Conservation (phyloP, 92 coral and sea anemone genomes). For the Zoanthus gigantus region DNA sequence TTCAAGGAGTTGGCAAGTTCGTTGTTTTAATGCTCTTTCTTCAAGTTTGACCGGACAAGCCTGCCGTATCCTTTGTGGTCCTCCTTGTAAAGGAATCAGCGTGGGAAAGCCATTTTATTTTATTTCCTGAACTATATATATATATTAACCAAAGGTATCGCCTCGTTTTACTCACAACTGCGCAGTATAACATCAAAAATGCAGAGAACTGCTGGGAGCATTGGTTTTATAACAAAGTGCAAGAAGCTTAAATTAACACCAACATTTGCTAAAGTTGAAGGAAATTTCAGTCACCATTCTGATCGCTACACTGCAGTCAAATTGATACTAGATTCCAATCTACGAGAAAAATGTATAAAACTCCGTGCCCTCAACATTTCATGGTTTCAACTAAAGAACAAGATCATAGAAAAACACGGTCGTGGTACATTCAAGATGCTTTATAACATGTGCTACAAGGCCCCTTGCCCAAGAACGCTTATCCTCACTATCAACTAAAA, state of each 20-base stretch:
- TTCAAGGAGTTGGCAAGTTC: no score
- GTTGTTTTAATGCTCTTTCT: no score
- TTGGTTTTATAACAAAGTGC: not conserved
- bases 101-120: no score
- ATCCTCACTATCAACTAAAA: not conserved
- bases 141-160: no score
- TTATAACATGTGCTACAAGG: not conserved
- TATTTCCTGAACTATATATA: no score
- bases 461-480: not conserved
- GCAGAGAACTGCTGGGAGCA: not conserved
- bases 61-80: no score
- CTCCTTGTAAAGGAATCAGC: no score
- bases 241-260: slow-evolving; percentile 7
- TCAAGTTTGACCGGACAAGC: no score
- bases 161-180: no score
- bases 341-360: not conserved
- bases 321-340: slow-evolving; percentile 19
- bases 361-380: no score
- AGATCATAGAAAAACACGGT: not conserved
- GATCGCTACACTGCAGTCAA: slow-evolving; percentile 36
- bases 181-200: no score
- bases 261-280: slow-evolving; percentile 6
- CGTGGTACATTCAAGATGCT: not conserved
- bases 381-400: not conserved
- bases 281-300: slow-evolving; percentile 3